Percentiles rank a stretch among this genome's conserved stretches.
These are phyloP conservation scores for Mythimna ferrago DNA, from an alignment of 2,888 invertebrate genomes.

Conservation along the genomic window DNA sequence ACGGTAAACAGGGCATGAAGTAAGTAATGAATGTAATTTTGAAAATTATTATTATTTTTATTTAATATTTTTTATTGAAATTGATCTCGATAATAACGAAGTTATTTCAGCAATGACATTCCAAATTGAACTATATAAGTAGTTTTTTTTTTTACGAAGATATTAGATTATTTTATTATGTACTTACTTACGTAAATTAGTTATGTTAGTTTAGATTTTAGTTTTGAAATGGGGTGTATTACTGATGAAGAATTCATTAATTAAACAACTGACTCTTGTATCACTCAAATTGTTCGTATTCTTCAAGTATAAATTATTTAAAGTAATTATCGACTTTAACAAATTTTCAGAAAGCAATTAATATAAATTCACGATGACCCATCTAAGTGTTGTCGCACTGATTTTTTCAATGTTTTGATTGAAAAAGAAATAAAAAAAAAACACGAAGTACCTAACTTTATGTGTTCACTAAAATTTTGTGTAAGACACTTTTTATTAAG, in stretches of 20 bases:
- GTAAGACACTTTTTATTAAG: conserved; percentile 5
- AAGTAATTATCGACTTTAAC: conserved; percentile 4
- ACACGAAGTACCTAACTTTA: background rate
- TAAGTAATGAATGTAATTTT: conserved; percentile 27
- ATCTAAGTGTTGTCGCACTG: background rate
- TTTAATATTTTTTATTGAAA: conserved; percentile 27
- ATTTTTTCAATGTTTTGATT: background rate
- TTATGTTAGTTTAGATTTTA: conserved; percentile 4
- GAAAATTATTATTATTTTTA: conserved; percentile 26
- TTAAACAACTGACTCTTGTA: background rate
- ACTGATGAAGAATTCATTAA: background rate
- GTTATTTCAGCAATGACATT: conserved; percentile 44
- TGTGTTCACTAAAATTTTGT: conserved; percentile 22
- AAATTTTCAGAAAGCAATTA: background rate
- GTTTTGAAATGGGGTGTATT: background rate
- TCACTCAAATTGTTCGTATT: conserved; percentile 1
- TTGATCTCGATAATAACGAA: conserved; percentile 54
- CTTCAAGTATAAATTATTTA: background rate
- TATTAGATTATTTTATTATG: conserved; percentile 10
- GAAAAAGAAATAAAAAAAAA: too few relatives aligned
- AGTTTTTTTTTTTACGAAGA: background rate
- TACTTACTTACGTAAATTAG: background rate
- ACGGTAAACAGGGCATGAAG: conserved; percentile 60
- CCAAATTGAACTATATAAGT: conserved; percentile 30
- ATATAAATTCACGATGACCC: background rate